Percentiles rank a stretch among this genome's conserved stretches.
These are phyloP conservation scores for Mnemiopsis leidyi DNA, from an alignment of 37 sponge, comb jelly and placozoan genomes.

Conservation along the genomic window DNA sequence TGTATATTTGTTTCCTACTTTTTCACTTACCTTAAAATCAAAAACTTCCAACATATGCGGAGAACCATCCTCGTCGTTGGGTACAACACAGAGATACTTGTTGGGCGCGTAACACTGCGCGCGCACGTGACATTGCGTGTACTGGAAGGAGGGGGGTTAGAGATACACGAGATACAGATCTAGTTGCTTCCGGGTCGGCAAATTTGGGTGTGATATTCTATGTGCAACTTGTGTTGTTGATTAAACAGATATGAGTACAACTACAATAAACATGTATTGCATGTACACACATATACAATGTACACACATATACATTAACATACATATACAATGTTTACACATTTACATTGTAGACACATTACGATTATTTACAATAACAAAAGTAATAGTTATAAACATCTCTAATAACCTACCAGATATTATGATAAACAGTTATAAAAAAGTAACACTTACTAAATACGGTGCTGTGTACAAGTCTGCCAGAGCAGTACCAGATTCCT, in stretches of 20 bases:
- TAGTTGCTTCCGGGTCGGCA: too few relatives aligned
- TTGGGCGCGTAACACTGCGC: constrained; percentile 58
- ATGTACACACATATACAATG: neutral
- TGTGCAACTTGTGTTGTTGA: neutral
- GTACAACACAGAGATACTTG: constrained; percentile 16
- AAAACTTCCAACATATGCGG: constrained; percentile 6
- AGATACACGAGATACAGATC: too few relatives aligned
- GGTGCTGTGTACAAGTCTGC: constrained; percentile 54
- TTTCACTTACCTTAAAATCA: constrained; percentile 50
- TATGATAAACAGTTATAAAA: too few relatives aligned
- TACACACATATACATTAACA: neutral
- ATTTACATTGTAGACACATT: too few relatives aligned
- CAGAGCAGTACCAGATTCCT: neutral
- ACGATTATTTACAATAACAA: too few relatives aligned
- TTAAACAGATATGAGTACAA: neutral
- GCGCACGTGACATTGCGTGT: neutral
- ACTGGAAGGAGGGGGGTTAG: neutral
- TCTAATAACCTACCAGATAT: too few relatives aligned
- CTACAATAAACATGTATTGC: neutral
- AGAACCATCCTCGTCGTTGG: neutral
- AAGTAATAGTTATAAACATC: too few relatives aligned
- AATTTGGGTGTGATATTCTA: too few relatives aligned
- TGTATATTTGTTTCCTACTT: neutral
- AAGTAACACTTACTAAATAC: neutral
- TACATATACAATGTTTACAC: too few relatives aligned